Conservation (phyloP, 2,888 invertebrate species). For the Pilophorus perplexus region DNA sequence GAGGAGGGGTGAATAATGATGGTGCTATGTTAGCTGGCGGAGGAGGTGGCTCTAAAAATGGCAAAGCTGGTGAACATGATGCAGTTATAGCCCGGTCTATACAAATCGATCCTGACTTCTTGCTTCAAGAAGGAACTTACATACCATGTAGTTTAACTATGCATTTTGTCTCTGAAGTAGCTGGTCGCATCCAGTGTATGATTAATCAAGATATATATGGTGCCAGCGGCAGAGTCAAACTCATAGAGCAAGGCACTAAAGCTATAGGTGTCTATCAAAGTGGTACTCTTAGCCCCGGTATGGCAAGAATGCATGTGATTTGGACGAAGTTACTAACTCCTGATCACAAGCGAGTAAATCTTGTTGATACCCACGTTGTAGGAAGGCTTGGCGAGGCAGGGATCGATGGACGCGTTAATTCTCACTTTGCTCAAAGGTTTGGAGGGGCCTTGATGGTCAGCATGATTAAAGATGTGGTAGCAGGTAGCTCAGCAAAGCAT, state of each 20-base stretch:
- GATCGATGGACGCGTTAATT: neutral
- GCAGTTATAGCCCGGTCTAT: neutral
- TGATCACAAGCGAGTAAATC: neutral
- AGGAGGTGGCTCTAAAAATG: no score
- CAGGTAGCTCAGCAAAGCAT: neutral
- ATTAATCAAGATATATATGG: neutral
- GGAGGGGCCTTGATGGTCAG: conserved; percentile 2
- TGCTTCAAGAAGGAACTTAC: neutral
- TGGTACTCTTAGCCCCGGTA: neutral
- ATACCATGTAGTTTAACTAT: neutral
- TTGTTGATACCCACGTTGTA: neutral
- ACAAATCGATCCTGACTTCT: neutral
- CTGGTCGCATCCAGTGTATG: neutral
- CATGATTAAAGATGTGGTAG: neutral
- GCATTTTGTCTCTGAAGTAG: neutral
- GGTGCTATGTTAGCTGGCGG: no score
- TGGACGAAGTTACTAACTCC: neutral
- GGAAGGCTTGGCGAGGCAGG: neutral
- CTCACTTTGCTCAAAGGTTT: neutral
- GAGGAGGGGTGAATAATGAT: no score
- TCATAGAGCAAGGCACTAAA: neutral
- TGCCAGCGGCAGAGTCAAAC: neutral
- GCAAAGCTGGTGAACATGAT: no score
- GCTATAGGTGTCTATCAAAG: neutral
- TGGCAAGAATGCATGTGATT: neutral